Conservation (phyloP, 2,797 vertebrate genomes). For the Coregonus sp. region DNA sequence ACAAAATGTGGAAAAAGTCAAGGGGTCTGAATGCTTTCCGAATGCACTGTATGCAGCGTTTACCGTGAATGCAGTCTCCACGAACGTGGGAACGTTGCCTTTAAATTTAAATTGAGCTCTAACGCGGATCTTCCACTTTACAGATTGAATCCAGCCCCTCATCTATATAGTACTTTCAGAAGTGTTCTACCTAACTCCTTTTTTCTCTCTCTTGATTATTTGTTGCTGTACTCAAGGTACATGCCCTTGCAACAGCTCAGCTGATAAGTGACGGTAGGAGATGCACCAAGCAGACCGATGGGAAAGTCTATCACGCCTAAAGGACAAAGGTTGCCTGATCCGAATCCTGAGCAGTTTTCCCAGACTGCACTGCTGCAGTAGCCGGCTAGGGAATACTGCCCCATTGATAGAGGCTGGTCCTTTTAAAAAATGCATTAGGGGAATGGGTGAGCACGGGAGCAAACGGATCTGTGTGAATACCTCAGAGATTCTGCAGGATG, state of each 20-base stretch:
- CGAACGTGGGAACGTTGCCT: too few relatives aligned
- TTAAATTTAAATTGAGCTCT: too few relatives aligned
- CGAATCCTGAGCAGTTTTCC: conserved; percentile 31
- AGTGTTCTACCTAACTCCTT: background rate
- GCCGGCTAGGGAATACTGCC: conserved; percentile 11
- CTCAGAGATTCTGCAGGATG: conserved; percentile 22
- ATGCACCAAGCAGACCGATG: conserved; percentile 20
- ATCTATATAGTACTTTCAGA: conserved; percentile 8
- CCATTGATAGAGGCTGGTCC: conserved; percentile 19
- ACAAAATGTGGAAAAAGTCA: too few relatives aligned
- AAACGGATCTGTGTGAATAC: conserved; percentile 20
- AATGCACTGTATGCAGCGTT: too few relatives aligned
- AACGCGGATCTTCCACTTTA: too few relatives aligned
- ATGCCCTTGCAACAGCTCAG: conserved; percentile 14
- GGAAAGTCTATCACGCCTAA: conserved; percentile 1
- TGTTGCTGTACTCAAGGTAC: background rate
- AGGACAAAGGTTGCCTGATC: background rate
- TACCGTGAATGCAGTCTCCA: too few relatives aligned
- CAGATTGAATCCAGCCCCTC: too few relatives aligned
- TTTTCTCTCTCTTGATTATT: background rate
- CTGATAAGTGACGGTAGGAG: conserved; percentile 22
- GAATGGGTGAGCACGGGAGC: conserved; percentile 31
- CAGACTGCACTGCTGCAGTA: background rate
- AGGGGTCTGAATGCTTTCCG: too few relatives aligned
- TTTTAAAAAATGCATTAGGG: conserved; percentile 43